These are phyloP conservation scores for Meiosimyza platycephala DNA, from an alignment of 2,888 invertebrate genomes.

Conservation along the genomic window DNA sequence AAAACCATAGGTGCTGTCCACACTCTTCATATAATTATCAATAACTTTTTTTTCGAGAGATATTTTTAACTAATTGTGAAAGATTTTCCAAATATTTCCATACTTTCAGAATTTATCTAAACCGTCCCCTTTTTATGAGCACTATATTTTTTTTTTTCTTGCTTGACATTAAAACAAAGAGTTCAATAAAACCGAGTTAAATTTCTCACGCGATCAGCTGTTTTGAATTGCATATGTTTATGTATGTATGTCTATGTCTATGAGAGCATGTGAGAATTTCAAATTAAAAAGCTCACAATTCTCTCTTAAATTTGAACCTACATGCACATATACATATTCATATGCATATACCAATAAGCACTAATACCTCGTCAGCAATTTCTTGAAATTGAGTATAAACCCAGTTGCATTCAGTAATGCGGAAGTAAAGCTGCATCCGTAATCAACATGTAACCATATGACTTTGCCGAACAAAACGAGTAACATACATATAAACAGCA, in stretches of 20 bases:
- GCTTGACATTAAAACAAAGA: background rate
- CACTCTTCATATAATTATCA: no score
- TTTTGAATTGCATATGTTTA: background rate
- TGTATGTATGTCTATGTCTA: background rate
- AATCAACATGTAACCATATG: conserved; percentile 37
- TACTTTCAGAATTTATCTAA: no score
- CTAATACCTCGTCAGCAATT: conserved; percentile 1
- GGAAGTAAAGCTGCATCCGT: conserved; percentile 44
- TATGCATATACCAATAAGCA: no score
- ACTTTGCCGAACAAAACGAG: conserved; percentile 24
- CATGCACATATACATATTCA: background rate
- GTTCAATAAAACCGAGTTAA: background rate
- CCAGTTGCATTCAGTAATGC: conserved; percentile 45
- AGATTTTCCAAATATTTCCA: no score
- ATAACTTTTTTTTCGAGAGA: no score
- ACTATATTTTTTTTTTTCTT: background rate
- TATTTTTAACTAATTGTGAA: no score
- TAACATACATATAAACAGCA: background rate
- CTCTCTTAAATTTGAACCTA: conserved; percentile 5
- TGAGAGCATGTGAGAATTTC: background rate
- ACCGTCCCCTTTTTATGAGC: background rate
- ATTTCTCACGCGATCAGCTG: conserved; percentile 5
- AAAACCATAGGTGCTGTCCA: no score
- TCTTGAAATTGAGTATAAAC: conserved; percentile 16
- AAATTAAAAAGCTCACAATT: background rate